phyloP scores from a whole-genome alignment of 2,888 invertebrate species.

The Dinocampus coccinellae region DNA sequence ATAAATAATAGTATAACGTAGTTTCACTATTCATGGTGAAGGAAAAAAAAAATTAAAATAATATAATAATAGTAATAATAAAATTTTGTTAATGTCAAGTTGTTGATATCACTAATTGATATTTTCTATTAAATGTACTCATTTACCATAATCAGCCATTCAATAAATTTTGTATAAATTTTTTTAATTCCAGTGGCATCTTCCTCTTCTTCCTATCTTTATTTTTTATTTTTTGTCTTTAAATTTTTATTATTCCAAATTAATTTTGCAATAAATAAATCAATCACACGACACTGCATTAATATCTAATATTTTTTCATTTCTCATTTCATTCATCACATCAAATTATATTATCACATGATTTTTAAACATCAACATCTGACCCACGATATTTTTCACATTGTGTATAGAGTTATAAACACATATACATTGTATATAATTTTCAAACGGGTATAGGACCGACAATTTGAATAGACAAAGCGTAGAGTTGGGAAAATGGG shows the following conservation, averaged over 20 bases:
- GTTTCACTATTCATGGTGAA: neutral
- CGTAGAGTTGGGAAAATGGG: too few relatives aligned
- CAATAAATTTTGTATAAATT: neutral
- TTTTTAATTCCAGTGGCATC: neutral
- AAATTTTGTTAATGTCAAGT: neutral
- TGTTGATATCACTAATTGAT: neutral
- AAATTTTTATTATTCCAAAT: neutral
- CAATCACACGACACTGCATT: neutral
- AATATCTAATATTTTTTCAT: neutral
- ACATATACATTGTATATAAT: conserved; percentile 4
- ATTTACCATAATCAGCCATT: neutral
- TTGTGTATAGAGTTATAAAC: neutral
- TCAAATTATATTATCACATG: neutral
- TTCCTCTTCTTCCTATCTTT: neutral
- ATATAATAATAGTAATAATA: too few relatives aligned
- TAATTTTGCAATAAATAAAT: neutral
- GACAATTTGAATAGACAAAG: conserved; percentile 40
- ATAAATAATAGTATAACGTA: neutral
- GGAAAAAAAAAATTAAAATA: too few relatives aligned
- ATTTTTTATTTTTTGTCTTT: too few relatives aligned
- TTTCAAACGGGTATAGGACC: conserved; percentile 24
- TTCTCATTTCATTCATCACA: neutral
- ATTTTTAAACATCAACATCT: neutral
- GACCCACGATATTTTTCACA: neutral
- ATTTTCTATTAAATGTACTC: neutral